Percentiles rank a stretch among this genome's conserved stretches.
Conservation (phyloP, 2,113 vertebrate genomes). For the Mus musculus region GRCm39 chr17:10269001-10269500, state of each 20-base stretch:
- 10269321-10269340: too few relatives aligned
- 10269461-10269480: not conserved
- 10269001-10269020: not conserved
- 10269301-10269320: not conserved
- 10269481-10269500: not conserved
- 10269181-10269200: not conserved
- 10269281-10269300: too few relatives aligned
- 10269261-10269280: rapidly evolving
- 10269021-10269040: too few relatives aligned
- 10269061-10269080: not conserved
- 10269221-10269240: not conserved
- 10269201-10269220: too few relatives aligned
- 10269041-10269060: not conserved
- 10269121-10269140: rapidly evolving
- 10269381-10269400: rapidly evolving
- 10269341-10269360: not conserved
- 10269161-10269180: too few relatives aligned
- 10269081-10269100: rapidly evolving
- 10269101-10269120: not conserved
- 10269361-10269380: not conserved
- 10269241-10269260: rapidly evolving
- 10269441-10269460: not conserved
- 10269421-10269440: not conserved
- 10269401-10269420: not conserved
- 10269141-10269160: rapidly evolving